A percentile compares a stretch with the other conserved stretches of the same genome.
Conservation (phyloP, 2,113 vertebrate species). For the Pogona vitticeps region DNA sequence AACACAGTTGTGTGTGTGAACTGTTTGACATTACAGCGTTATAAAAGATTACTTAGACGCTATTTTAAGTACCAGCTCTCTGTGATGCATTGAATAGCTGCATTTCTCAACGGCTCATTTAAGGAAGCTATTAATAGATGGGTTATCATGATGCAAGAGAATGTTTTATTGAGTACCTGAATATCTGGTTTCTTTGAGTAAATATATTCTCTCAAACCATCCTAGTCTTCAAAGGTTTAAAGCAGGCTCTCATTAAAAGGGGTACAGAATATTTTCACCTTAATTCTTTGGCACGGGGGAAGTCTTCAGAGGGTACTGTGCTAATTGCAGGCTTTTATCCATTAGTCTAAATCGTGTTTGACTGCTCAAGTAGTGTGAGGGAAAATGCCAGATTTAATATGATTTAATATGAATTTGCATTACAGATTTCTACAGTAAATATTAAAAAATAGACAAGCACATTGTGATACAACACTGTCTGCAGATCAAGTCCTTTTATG, state of each 20-base stretch:
- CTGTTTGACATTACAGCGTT: conserved; percentile 42
- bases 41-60: conserved; percentile 57
- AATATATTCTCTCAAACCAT: neutral
- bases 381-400: neutral
- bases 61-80: conserved; percentile 61
- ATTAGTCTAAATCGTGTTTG: neutral
- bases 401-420: neutral
- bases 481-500: fast-evolving
- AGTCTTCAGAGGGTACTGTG: neutral
- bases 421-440: neutral
- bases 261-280: neutral
- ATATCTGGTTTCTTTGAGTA: conserved; percentile 16
- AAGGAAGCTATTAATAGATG: conserved; percentile 66
- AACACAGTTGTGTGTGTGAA: conserved; percentile 29
- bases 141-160: conserved; percentile 51
- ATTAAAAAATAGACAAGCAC: neutral
- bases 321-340: fast-evolving
- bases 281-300: fast-evolving
- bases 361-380: too few relatives aligned
- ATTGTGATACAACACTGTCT: fast-evolving
- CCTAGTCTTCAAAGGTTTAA: neutral
- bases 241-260: neutral
- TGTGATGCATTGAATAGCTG: conserved; percentile 49
- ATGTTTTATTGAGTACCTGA: conserved; percentile 44
- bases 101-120: conserved; percentile 64